Percentiles rank a stretch among this genome's conserved stretches.
phyloP scores from a whole-genome alignment of 2,888 invertebrate species.

The Euphydryas editha region DNA sequence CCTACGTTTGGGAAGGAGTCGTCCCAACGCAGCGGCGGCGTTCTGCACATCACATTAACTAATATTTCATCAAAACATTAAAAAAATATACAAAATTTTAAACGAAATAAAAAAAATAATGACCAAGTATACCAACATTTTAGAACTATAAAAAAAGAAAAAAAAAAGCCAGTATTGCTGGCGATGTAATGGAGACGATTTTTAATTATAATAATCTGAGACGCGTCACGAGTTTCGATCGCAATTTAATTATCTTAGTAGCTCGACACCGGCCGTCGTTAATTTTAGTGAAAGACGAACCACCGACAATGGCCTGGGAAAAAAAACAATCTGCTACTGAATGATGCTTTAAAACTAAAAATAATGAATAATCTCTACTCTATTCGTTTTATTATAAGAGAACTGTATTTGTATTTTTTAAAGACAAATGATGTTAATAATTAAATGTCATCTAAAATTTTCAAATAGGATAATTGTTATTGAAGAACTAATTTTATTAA shows the following conservation, averaged over 20 bases:
- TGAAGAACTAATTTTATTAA: too few species aligned
- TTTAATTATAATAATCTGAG: slow-evolving; percentile 54
- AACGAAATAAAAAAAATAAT: too few species aligned
- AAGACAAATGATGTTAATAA: too few species aligned
- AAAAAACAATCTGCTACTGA: slow-evolving; percentile 2
- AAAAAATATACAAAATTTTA: too few species aligned
- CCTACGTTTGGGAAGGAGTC: too few species aligned
- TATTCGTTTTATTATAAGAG: not conserved
- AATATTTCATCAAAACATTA: not conserved
- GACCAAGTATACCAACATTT: not conserved
- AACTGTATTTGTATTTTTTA: not conserved
- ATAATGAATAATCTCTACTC: not conserved
- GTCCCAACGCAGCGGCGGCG: too few species aligned
- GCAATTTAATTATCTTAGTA: slow-evolving; percentile 55
- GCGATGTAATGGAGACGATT: slow-evolving; percentile 48
- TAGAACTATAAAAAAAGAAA: slow-evolving; percentile 1
- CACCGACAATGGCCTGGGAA: slow-evolving; percentile 14
- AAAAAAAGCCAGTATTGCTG: slow-evolving; percentile 30
- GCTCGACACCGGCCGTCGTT: slow-evolving; percentile 52
- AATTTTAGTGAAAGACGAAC: slow-evolving; percentile 54
- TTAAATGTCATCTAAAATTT: too few species aligned
- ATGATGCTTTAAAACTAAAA: not conserved
- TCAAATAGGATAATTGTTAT: too few species aligned
- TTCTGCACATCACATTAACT: too few species aligned
- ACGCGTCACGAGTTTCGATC: slow-evolving; percentile 49